Conservation (phyloP, 1,140 invertebrate genomes). For the Euura saliciscinereae region DNA sequence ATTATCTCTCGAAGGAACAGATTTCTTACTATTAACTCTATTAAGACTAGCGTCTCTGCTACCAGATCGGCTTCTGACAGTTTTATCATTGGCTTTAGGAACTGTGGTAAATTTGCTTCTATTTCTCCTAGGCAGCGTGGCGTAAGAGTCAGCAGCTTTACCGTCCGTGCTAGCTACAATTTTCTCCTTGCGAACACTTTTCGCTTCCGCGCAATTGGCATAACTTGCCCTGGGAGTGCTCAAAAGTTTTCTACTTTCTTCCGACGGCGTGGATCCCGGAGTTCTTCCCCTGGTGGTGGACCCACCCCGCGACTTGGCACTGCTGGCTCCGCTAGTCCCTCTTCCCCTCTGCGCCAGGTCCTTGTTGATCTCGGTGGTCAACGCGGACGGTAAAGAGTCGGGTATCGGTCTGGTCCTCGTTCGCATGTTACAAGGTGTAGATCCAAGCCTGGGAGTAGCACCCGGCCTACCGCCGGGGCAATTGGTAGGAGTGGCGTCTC, state of each 20-base stretch:
- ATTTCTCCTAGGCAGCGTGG: conserved; percentile 74
- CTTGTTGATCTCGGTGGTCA: conserved; percentile 53
- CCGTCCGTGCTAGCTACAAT: conserved; percentile 54
- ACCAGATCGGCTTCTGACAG: conserved; percentile 47
- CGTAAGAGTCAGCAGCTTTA: conserved; percentile 72
- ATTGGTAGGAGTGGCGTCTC: conserved; percentile 17
- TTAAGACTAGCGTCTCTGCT: conserved; percentile 42
- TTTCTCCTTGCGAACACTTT: conserved; percentile 42
- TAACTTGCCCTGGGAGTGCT: conserved; percentile 27
- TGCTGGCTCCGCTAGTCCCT: background rate
- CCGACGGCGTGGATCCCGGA: conserved; percentile 67
- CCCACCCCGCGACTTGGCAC: conserved; percentile 17
- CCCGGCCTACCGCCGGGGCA: background rate
- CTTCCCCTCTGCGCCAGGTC: conserved; percentile 46
- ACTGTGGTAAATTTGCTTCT: conserved; percentile 38
- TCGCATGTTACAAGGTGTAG: conserved; percentile 16
- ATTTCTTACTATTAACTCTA: conserved; percentile 39
- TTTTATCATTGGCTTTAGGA: conserved; percentile 59
- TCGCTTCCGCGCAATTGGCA: conserved; percentile 20
- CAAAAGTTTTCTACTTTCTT: conserved; percentile 73
- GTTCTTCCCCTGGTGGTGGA: conserved; percentile 49
- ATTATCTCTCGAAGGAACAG: conserved; percentile 50
- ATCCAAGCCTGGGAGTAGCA: conserved; percentile 21
- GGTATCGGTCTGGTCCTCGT: conserved; percentile 59
- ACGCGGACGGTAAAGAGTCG: conserved; percentile 61